phyloP scores from a whole-genome alignment of 2,797 vertebrate species.

The Coregonus ussuriensis region DNA sequence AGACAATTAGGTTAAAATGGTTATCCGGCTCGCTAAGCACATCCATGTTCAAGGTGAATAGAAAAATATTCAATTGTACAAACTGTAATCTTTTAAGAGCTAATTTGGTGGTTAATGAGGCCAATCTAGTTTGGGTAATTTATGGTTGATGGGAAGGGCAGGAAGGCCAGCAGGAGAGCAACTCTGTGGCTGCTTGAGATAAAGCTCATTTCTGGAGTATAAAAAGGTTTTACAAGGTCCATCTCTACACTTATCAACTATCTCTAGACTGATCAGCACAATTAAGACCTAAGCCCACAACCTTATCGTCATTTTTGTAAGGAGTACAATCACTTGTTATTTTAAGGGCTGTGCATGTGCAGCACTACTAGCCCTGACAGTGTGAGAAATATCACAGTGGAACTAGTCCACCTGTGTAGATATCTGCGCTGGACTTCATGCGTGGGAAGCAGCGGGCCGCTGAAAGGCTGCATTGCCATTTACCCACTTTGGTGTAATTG shows the following conservation, averaged over 20 bases:
- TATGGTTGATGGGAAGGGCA: constrained; percentile 37
- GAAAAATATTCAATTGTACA: constrained; percentile 48
- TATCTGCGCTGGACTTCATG: constrained; percentile 55
- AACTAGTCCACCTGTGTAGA: constrained; percentile 65
- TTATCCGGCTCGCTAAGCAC: constrained; percentile 41
- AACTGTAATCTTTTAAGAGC: constrained; percentile 52
- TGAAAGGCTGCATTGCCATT: constrained; percentile 72
- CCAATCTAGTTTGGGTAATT: constrained; percentile 52
- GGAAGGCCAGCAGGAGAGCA: constrained; percentile 16
- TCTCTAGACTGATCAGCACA: too few species aligned
- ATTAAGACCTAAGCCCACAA: background rate
- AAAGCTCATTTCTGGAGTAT: background rate
- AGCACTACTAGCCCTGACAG: constrained; percentile 9
- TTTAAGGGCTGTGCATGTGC: background rate
- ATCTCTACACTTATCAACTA: too few species aligned
- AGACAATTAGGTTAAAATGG: constrained; percentile 57
- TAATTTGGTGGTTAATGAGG: constrained; percentile 56
- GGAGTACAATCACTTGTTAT: background rate
- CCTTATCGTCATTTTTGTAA: background rate
- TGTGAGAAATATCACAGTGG: constrained; percentile 38
- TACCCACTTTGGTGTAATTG: constrained; percentile 77
- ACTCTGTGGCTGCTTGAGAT: constrained; percentile 6
- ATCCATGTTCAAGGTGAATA: constrained; percentile 56
- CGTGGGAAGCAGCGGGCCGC: constrained; percentile 68
- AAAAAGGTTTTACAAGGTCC: too few species aligned